Conservation (phyloP, 2,113 vertebrate genomes). For the Myiagra hebetior region DNA sequence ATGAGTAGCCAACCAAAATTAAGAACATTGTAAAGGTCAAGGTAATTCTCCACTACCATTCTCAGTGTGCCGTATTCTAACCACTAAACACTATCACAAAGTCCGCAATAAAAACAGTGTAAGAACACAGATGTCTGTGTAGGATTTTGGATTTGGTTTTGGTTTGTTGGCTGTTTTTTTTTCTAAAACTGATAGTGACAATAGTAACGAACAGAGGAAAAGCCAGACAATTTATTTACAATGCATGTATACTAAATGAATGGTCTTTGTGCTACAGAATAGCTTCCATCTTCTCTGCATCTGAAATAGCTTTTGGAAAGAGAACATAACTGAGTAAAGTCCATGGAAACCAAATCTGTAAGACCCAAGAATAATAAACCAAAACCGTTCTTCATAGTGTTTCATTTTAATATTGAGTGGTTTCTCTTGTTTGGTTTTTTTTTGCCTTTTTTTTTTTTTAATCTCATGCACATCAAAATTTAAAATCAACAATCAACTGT, state of each 20-base stretch:
- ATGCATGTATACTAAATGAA: neutral
- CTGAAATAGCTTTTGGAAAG: neutral
- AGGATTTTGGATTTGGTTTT: fast-evolving
- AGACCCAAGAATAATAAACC: neutral
- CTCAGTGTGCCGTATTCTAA: neutral
- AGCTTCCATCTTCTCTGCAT: neutral
- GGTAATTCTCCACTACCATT: neutral
- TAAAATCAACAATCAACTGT: constrained; percentile 46
- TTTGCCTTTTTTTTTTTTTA: neutral
- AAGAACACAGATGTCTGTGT: neutral
- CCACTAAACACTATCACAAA: neutral
- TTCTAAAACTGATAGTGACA: neutral
- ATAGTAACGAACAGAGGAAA: neutral
- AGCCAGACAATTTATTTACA: neutral
- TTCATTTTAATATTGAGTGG: neutral
- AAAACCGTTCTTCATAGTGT: neutral
- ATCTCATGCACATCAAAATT: neutral
- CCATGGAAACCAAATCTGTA: neutral
- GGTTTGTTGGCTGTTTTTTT: neutral
- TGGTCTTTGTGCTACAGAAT: neutral
- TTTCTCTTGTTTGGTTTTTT: neutral
- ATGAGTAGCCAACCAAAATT: constrained; percentile 46
- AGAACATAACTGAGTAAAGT: neutral
- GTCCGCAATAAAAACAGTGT: neutral
- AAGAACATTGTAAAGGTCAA: constrained; percentile 50